These are phyloP conservation scores for Caenorhabditis latens DNA, from an alignment of 1,140 invertebrate species.

Conservation along the genomic window DNA sequence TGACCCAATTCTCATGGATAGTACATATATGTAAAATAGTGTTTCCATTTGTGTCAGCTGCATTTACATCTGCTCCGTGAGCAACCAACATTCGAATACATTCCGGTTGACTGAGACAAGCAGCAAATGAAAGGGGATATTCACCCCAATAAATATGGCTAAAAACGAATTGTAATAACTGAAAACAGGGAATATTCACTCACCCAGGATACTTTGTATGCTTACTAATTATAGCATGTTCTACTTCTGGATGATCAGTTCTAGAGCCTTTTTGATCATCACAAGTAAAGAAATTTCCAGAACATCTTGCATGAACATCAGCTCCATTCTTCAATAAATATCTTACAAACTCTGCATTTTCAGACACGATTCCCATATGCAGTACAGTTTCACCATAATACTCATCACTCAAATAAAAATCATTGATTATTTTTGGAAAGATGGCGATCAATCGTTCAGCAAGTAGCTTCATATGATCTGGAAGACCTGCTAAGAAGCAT, in stretches of 20 bases:
- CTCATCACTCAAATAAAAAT: constrained; percentile 94
- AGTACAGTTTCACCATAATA: constrained; percentile 87
- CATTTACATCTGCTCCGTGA: constrained; percentile 91
- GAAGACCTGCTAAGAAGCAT: constrained; percentile 86
- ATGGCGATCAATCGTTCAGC: constrained; percentile 90
- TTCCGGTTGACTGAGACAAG: constrained; percentile 94
- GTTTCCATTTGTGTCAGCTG: constrained; percentile 96
- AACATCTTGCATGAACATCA: constrained; percentile 88
- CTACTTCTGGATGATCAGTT: constrained; percentile 87
- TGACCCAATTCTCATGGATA: constrained; percentile 93
- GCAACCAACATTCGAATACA: constrained; percentile 93
- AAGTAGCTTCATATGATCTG: constrained; percentile 90
- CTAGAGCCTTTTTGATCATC: constrained; percentile 95
- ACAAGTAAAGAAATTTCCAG: constrained; percentile 94
- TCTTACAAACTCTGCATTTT: constrained; percentile 96
- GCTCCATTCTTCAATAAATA: constrained; percentile 91
- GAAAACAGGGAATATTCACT: neutral
- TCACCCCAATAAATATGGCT: constrained; percentile 98
- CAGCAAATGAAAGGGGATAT: constrained; percentile 94
- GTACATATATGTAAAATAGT: constrained; percentile 95
- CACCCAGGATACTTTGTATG: constrained; percentile 94
- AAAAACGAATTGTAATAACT: constrained; percentile 53
- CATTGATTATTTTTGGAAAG: constrained; percentile 94
- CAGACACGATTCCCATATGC: constrained; percentile 97
- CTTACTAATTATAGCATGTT: constrained; percentile 87